Evolutionary conservation across 1,140 invertebrate species (phyloP), one percentile per base, ranked within the genome.

Genomic region (Bathynomus jamesi): DNA sequence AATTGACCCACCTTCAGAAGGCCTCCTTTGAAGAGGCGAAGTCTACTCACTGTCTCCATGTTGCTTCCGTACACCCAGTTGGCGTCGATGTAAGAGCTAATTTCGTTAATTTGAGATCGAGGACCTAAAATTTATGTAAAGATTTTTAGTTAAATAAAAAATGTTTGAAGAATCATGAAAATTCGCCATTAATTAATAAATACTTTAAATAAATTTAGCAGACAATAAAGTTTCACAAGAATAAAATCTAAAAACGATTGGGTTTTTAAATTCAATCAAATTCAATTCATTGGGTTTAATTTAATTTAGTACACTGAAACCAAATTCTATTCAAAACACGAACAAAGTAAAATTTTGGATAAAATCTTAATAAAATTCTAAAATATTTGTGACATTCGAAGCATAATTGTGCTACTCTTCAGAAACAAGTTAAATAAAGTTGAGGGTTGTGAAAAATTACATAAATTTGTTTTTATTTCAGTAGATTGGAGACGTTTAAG

Each of bases 51-150:
- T 64, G 81, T 75, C 8, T 82, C 77, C 25, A 79, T 76, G 28
- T 80, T 82, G 10, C 83, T 85, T 11, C 86, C 86, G 76, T 87
- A 87, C 4, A 87, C 78, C 71, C 83, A 85, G 73, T 82, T 85
- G 8, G 80, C 85, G 70, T 87, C 86, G 5, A 87, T 79, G 72
- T 80, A 82, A 3, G 84, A 82, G 17, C 84, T 84, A 11, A 86
- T 79, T 13, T 78, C 76, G 71, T 86, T 87, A 30, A 82, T 82
- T 68, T 83, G 83, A 4, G 78, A 79, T 63, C 85, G 77, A 3
- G 84, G 82, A 63, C 85, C 85, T 86, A 78, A 21, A 70, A 75
- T 27, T 24, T 28, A 4, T n/a, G n/a, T n/a, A n/a, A n/a, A n/a
- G n/a, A n/a, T n/a, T n/a, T n/a, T 10, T 66, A n/a, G 29, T 10